Base-by-base conservation (phyloP, 35 echinoderm and acorn worm species). In the Ophiothrix spiculata region DNA sequence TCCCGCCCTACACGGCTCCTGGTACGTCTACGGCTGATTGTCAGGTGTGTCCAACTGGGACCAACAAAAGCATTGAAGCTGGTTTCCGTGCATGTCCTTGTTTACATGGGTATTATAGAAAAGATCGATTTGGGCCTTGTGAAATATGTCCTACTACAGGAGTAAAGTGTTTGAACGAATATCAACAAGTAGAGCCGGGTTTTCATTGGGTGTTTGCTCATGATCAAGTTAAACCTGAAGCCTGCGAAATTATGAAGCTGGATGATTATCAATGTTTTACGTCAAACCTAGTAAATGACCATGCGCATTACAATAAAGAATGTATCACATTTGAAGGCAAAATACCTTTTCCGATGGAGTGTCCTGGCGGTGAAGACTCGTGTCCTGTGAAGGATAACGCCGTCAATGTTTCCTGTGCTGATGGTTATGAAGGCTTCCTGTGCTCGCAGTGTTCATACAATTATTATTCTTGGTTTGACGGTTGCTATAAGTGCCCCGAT, bases 21-120 rank as follows among this genome's bases (percentile, higher is more conserved):
- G 87, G 87, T 38, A 81, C 11, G 19, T 39, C 23, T 39, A 28
- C 39, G 34, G 36, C 4, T 1, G 35, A 89, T 16, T 89, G 87
- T 38, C 33, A 45, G 41, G 35, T 56, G 0, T 89, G 87, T 75
- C 87, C 87, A 40, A 75, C 56, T n/a, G 87, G 87, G 21, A 89
- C 87, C 1, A 33, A 89, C 38, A 79, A 75, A 23, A 82, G 54
- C 25, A 73, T 1, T 25, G 41, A 81, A 10, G 87, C 87, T 25
- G 87, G 87, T 34, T 89, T 74, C 56, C 69, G 87, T 37, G 87
- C 87, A 31, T 89, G 87, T 81, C 64, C 79, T 38, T 89, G 87
- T 56, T 39, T 81, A 21, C 0, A 81, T 8, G 79, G 79, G 25
- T 89, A 89, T 42, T 36, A 31, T 32, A 77, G 87, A 2, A 81